These are phyloP conservation scores for Caenorhabditis sp. DNA, from an alignment of 2,888 invertebrate genomes.

Conservation along the genomic window DNA sequence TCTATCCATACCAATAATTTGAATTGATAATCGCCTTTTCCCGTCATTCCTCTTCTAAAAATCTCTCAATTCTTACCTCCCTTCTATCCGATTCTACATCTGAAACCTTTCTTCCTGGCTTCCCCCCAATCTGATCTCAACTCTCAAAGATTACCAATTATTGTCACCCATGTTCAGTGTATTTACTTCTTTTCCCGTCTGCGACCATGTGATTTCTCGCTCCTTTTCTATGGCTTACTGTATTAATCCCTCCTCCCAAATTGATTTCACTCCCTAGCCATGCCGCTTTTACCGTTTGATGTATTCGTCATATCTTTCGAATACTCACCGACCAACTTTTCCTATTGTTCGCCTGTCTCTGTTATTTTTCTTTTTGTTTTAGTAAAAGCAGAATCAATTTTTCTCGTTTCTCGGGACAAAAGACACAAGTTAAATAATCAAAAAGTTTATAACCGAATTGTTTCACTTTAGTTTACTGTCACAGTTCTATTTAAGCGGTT, in stretches of 20 bases:
- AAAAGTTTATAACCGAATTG: slow-evolving; percentile 1
- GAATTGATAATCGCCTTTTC: background rate
- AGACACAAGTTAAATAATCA: background rate
- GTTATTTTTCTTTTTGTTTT: background rate
- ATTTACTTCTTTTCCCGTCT: background rate
- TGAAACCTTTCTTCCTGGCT: background rate
- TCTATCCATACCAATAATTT: background rate
- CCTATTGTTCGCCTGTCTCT: no score
- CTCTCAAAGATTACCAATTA: background rate
- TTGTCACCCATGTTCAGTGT: background rate
- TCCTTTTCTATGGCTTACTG: no score
- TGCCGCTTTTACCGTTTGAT: no score
- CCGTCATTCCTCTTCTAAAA: slow-evolving; percentile 1
- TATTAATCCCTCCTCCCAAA: no score
- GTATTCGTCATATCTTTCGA: no score
- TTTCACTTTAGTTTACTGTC: slow-evolving; percentile 5
- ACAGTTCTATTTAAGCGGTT: slow-evolving; percentile 6
- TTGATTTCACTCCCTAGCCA: background rate
- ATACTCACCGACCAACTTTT: no score
- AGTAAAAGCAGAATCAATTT: background rate
- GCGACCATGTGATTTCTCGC: no score
- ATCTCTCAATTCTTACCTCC: background rate
- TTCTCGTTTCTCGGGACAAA: no score
- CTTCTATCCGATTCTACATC: slow-evolving; percentile 6
- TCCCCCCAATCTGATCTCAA: background rate